Evolutionary conservation across 2,888 invertebrate genomes (phyloP).

Genomic region (Pecten maximus): DNA sequence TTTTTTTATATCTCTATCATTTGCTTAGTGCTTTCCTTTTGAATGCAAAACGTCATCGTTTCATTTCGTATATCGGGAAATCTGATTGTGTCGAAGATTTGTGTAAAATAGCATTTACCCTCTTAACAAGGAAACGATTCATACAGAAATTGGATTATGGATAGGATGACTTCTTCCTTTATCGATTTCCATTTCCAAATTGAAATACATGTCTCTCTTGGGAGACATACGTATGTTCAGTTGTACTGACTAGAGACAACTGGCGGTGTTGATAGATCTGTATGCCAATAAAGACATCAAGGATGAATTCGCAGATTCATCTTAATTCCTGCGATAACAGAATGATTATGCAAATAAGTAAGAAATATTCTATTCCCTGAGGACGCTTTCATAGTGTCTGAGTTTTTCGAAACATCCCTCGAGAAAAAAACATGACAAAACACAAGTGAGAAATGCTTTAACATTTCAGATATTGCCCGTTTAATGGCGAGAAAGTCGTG

Average conservation of each 20-base stretch:
- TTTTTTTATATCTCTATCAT: too few species aligned
- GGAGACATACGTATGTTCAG: background rate
- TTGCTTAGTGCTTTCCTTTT: too few species aligned
- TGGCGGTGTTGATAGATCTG: background rate
- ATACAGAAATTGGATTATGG: background rate
- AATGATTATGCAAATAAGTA: background rate
- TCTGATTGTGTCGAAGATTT: background rate
- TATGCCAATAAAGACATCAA: background rate
- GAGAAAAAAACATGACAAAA: background rate
- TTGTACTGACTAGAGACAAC: background rate
- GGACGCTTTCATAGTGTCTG: background rate
- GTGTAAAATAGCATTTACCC: background rate
- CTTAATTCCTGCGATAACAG: background rate
- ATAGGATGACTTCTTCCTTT: background rate
- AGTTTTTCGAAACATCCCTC: background rate
- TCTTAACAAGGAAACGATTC: background rate
- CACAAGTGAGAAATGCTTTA: background rate
- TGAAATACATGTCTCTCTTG: background rate
- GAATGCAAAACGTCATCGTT: too few species aligned
- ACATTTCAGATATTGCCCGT: background rate
- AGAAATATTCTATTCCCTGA: background rate
- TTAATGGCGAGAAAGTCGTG: background rate
- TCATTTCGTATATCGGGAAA: too few species aligned
- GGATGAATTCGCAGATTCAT: background rate
- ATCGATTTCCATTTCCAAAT: background rate